Evolutionary conservation across 1,140 invertebrate genomes (phyloP).

Genomic region (Aleiodes sp.): DNA sequence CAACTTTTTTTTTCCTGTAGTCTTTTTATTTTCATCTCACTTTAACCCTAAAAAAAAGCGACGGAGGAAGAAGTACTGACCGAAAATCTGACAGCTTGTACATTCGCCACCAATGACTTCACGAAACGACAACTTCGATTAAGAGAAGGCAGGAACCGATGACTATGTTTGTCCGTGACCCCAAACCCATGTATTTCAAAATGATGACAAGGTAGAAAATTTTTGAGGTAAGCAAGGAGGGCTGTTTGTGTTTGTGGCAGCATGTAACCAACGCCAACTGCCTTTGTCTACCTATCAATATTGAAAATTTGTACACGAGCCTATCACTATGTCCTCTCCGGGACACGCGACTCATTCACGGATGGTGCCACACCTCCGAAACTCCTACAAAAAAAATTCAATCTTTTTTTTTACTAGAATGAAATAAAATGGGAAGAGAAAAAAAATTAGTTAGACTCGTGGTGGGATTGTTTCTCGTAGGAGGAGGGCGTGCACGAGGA

Average conservation of each 20-base stretch:
- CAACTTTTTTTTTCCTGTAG: neutral
- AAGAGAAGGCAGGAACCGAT: conserved; percentile 14
- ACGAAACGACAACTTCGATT: conserved; percentile 34
- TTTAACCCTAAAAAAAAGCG: neutral
- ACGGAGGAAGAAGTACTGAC: neutral
- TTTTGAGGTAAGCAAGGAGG: neutral
- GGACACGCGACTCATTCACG: conserved; percentile 17
- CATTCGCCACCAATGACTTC: conserved; percentile 26
- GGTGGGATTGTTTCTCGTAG: conserved; percentile 4
- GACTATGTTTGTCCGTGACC: neutral
- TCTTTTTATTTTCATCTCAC: neutral
- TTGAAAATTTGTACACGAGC: neutral
- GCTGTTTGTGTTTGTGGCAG: neutral
- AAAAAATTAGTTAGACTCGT: neutral
- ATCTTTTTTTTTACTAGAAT: neutral
- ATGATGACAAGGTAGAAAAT: neutral
- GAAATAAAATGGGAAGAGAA: neutral
- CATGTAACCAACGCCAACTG: conserved; percentile 14
- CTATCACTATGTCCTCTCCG: neutral
- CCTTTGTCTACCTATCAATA: conserved; percentile 24
- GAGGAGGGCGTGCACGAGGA: conserved; percentile 14
- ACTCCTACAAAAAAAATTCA: neutral
- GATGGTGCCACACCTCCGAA: conserved; percentile 4
- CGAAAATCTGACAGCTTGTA: conserved; percentile 29
- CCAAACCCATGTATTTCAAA: neutral